Evolutionary conservation across 1,140 invertebrate species (phyloP), one percentile per base, ranked within the genome.

Genomic region (Dendrolimus kikuchii): DNA sequence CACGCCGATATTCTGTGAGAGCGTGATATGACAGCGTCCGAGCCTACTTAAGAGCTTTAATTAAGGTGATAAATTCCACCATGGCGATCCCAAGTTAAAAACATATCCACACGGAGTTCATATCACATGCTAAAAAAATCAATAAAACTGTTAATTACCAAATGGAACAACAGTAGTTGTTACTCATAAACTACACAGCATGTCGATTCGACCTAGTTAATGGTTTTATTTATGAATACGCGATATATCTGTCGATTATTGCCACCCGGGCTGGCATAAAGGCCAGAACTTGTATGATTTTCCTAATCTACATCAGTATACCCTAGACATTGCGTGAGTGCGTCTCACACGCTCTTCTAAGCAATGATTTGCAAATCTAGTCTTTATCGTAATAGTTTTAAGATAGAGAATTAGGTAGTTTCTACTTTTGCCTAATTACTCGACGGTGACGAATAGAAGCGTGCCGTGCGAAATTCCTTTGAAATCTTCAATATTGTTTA

Each of bases 401-500:
- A 10, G 40, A 7, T 8, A 40, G 40, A 8, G 44, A 38, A 38
- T 55, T 60, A 57, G 54, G 57, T 60, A 57, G 57, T 64, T 58
- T 57, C 47, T 54, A 62, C 60, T 59, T 48, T 61, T 47, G 68
- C 52, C 74, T 79, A 84, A 82, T 78, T 81, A 77, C 69, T 76
- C 64, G 66, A 79, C 78, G 69, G 75, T 77, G 77, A 80, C 75
- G 74, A 78, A 77, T 72, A 69, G 64, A 65, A 64, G 69, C 71
- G 77, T 77, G 75, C 62, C 66, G 66, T 78, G 76, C 74, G 67
- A 78, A 81, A 81, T 80, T 76, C 57, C 75, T 75, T 66, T 74
- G 75, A 80, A 77, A 76, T 77, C 64, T 80, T 73, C 70, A 61
- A 69, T 57, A 50, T 40, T 62, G 40, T 60, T n/a, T 53, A 68